Evolutionary conservation across 2,888 invertebrate genomes (phyloP).

Genomic region (Apomyelois bistriatella): DNA sequence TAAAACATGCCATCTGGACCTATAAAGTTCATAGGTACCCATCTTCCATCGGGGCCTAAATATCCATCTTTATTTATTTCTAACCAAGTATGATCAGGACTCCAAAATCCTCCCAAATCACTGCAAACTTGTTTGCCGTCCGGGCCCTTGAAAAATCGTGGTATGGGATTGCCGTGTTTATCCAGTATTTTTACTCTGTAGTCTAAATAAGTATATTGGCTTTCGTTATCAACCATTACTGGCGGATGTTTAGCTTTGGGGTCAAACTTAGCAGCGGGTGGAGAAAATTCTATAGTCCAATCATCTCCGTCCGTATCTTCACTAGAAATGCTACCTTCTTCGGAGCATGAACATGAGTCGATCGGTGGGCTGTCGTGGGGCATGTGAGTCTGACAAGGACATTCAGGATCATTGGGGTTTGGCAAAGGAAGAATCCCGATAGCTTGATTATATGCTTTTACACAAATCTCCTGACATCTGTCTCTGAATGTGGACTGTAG

Average conservation of each 20-base stretch:
- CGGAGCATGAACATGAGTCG: constrained; percentile 71
- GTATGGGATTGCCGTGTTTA: constrained; percentile 60
- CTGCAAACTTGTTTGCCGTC: constrained; percentile 68
- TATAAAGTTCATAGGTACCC: constrained; percentile 64
- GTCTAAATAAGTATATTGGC: constrained; percentile 64
- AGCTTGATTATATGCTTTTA: constrained; percentile 72
- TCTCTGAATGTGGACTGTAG: constrained; percentile 68
- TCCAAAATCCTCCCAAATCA: constrained; percentile 71
- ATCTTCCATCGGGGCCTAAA: constrained; percentile 64
- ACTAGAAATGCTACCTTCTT: constrained; percentile 49
- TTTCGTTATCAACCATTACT: constrained; percentile 38
- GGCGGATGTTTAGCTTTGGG: constrained; percentile 60
- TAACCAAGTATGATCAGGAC: constrained; percentile 51
- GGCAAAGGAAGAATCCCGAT: constrained; percentile 63
- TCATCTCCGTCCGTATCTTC: constrained; percentile 70
- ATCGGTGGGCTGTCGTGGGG: constrained; percentile 39
- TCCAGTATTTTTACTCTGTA: constrained; percentile 67
- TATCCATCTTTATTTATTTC: constrained; percentile 72
- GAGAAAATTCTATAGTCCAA: constrained; percentile 68
- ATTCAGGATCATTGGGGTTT: constrained; percentile 59
- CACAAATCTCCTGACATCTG: constrained; percentile 70
- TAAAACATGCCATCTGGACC: constrained; percentile 68
- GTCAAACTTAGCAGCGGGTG: constrained; percentile 61
- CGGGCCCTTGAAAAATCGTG: constrained; percentile 63
- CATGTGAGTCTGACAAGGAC: constrained; percentile 53